Percentiles rank a stretch among this genome's conserved stretches.
Evolutionary conservation across 2,797 vertebrate species (phyloP).

Genomic region (Mormyrus hasselquistii): DNA sequence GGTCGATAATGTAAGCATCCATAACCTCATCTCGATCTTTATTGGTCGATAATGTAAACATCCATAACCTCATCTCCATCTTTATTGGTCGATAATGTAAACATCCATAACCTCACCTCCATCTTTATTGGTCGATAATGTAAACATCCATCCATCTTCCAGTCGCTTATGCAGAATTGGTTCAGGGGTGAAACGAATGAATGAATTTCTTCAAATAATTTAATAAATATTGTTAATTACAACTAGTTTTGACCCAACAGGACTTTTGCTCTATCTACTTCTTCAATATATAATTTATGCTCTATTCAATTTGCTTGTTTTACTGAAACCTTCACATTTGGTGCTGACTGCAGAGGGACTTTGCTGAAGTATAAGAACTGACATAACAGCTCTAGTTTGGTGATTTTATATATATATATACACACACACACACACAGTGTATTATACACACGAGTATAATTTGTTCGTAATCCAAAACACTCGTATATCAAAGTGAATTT

Average conservation of each 20-base stretch:
- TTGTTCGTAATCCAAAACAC: too few relatives aligned
- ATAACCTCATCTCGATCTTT: neutral
- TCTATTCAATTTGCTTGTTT: neutral
- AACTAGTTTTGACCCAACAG: neutral
- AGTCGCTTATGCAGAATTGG: neutral
- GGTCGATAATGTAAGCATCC: neutral
- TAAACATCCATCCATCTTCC: neutral
- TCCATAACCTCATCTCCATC: neutral
- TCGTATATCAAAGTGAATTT: neutral
- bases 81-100: neutral
- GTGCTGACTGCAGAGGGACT: neutral
- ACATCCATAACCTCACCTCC: neutral
- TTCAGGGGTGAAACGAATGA: neutral
- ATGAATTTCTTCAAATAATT: neutral
- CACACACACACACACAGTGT: neutral
- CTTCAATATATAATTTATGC: neutral
- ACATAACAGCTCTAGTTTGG: neutral
- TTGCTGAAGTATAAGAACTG: neutral
- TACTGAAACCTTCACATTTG: neutral
- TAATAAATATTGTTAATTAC: neutral
- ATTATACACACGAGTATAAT: too few relatives aligned
- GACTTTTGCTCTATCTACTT: neutral
- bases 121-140: neutral
- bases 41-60: neutral
- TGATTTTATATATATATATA: neutral